Evolutionary conservation across 1,140 invertebrate species (phyloP), one percentile per base, ranked within the genome.

Genomic region (Lanistes nyassanus): DNA sequence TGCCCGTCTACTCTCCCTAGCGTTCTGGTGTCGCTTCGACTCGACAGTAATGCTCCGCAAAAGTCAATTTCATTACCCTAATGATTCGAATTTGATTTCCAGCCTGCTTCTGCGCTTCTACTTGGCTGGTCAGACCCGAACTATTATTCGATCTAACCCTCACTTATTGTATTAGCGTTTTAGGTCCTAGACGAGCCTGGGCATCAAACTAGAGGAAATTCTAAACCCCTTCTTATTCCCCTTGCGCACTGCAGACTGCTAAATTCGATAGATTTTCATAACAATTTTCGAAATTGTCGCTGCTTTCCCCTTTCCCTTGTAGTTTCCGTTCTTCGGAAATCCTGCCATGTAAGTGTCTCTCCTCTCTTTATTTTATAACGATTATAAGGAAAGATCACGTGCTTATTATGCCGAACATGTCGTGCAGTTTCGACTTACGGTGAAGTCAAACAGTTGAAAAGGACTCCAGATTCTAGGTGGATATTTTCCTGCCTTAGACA

Each of bases 211-310:
- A 51, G 68, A 34, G 37, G 68, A 70, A 70, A 58, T 56, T 70
- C 34, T 56, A 70, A 70, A 70, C 68, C 68, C 42, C 26, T 36
- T 36, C 68, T 13, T n/a, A 70, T 56, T 70, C 68, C 68, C 47
- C 31, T 4, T 7, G 29, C 53, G 68, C 53, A 34, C 29, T 26
- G 13, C 68, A n/a, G 68, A 37, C 68, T 39, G 68, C n/a, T 26
- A 70, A 70, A 58, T 36, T 34, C 68, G 68, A 70, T 70, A 56
- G 68, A 56, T 70, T 70, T 70, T 70, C 53, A 70, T 58, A 70
- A 70, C 53, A 37, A n/a, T 70, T 70, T 70, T 37, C 29, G 56
- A 70, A 70, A 37, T 67, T 67, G 65, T 67, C 65, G 65, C 42
- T 67, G 23, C 16, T 21, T 67, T 67, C 62, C 26, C 29, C 36